phyloP scores from a whole-genome alignment of 2,888 invertebrate species.

The Nudaria mundana region DNA sequence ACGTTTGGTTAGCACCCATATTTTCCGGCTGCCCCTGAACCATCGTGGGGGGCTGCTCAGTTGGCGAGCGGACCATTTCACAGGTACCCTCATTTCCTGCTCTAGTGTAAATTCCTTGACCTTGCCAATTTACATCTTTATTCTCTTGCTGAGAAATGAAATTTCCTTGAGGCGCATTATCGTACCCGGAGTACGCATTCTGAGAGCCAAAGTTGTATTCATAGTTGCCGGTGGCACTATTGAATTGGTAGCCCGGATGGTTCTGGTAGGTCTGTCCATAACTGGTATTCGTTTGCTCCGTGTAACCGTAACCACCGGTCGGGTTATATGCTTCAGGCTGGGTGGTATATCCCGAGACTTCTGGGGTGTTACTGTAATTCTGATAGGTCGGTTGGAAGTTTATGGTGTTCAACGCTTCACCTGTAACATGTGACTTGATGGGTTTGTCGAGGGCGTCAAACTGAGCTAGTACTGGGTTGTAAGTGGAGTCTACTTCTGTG shows the following conservation, averaged over 20 bases:
- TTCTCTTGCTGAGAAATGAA: slow-evolving; percentile 40
- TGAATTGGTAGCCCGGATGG: slow-evolving; percentile 84
- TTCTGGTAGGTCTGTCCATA: slow-evolving; percentile 65
- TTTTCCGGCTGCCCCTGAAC: slow-evolving; percentile 29
- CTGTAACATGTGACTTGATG: slow-evolving; percentile 70
- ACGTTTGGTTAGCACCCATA: slow-evolving; percentile 45
- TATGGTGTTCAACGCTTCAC: slow-evolving; percentile 54
- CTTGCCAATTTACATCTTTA: slow-evolving; percentile 51
- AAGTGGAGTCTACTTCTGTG: slow-evolving; percentile 27
- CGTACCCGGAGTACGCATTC: slow-evolving; percentile 50
- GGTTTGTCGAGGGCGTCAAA: slow-evolving; percentile 64
- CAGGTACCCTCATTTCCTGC: slow-evolving; percentile 71
- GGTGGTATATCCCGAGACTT: slow-evolving; percentile 15
- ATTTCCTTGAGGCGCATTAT: slow-evolving; percentile 38
- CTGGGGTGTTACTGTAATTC: slow-evolving; percentile 26
- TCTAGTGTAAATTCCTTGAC: slow-evolving; percentile 67
- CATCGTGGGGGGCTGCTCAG: slow-evolving; percentile 50
- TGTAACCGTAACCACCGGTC: slow-evolving; percentile 34
- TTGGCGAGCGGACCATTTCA: slow-evolving; percentile 72
- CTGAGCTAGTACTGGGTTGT: slow-evolving; percentile 45
- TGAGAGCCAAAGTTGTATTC: slow-evolving; percentile 84
- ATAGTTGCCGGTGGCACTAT: slow-evolving; percentile 77
- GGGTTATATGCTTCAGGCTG: slow-evolving; percentile 40
- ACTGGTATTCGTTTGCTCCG: slow-evolving; percentile 41
- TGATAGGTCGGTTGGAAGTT: slow-evolving; percentile 36